Evolutionary conservation across 2,888 invertebrate species (phyloP).

Genomic region (Thereva unica): DNA sequence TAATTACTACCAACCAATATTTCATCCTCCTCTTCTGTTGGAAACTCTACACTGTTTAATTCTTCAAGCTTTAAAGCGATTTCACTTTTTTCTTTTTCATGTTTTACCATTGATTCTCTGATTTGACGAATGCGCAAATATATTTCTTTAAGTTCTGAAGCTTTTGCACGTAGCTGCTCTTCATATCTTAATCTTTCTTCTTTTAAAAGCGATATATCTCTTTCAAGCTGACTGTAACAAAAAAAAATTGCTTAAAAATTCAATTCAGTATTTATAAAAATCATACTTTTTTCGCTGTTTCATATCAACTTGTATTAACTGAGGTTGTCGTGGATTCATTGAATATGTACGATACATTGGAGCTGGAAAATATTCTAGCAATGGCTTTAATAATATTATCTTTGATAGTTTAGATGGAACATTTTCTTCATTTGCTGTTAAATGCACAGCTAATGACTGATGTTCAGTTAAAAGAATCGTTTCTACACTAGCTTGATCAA

Average conservation of each 20-base stretch:
- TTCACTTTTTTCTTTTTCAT: conserved; percentile 43
- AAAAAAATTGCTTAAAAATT: not conserved
- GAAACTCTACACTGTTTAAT: conserved; percentile 52
- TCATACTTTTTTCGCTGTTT: conserved; percentile 62
- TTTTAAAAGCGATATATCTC: conserved; percentile 39
- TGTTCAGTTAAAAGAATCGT: conserved; percentile 70
- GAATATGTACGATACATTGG: conserved; percentile 79
- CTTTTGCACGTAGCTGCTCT: conserved; percentile 38
- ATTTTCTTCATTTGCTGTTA: conserved; percentile 67
- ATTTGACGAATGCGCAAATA: conserved; percentile 43
- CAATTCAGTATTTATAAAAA: conserved; percentile 11
- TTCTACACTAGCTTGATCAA: conserved; percentile 78
- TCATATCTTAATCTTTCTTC: conserved; percentile 39
- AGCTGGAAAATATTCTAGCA: conserved; percentile 71
- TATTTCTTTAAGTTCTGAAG: conserved; percentile 43
- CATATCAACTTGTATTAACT: conserved; percentile 69
- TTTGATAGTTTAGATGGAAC: conserved; percentile 72
- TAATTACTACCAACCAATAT: conserved; percentile 48
- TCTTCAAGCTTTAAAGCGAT: conserved; percentile 49
- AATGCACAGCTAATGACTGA: conserved; percentile 66
- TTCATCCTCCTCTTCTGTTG: conserved; percentile 51
- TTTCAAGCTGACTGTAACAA: conserved; percentile 43
- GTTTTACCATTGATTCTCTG: conserved; percentile 43
- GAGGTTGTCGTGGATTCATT: conserved; percentile 61
- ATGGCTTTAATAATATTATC: conserved; percentile 68